phyloP scores from a whole-genome alignment of 2,113 vertebrate species.

The Hiodon alosoides region DNA sequence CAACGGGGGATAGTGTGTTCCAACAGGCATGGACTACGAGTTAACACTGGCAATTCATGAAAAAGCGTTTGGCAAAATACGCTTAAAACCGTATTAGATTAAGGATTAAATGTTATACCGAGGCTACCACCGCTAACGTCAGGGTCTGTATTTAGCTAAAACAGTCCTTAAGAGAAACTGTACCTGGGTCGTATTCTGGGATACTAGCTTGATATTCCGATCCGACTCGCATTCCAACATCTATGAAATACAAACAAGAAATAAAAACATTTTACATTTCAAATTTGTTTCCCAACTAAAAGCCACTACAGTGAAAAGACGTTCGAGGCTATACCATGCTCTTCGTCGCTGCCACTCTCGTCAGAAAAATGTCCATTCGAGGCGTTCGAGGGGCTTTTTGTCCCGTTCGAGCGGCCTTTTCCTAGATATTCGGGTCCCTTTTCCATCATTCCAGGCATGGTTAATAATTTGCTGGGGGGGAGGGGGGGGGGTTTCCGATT shows the following conservation, averaged over 20 bases:
- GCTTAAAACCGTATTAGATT: not conserved
- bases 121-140: conserved; percentile 49
- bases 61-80: not conserved
- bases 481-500: not conserved
- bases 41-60: too few species aligned
- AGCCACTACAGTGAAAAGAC: conserved; percentile 24
- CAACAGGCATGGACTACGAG: too few species aligned
- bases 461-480: conserved; percentile 20
- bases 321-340: conserved; percentile 84
- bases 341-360: conserved; percentile 88
- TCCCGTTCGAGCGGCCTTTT: conserved; percentile 76
- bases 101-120: conserved; percentile 29
- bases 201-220: conserved; percentile 89
- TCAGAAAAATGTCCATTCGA: conserved; percentile 86
- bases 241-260: conserved; percentile 59
- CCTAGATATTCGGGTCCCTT: conserved; percentile 81
- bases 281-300: not conserved
- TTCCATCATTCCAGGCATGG: conserved; percentile 91
- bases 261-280: conserved; percentile 19
- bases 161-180: conserved; percentile 18
- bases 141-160: conserved; percentile 9
- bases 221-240: conserved; percentile 96
- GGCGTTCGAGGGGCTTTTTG: conserved; percentile 80
- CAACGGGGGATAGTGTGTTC: too few species aligned
- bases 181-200: conserved; percentile 88